These are phyloP conservation scores for Ornithoptera alexandrae DNA, from an alignment of 2,888 invertebrate species.

Conservation along the genomic window DNA sequence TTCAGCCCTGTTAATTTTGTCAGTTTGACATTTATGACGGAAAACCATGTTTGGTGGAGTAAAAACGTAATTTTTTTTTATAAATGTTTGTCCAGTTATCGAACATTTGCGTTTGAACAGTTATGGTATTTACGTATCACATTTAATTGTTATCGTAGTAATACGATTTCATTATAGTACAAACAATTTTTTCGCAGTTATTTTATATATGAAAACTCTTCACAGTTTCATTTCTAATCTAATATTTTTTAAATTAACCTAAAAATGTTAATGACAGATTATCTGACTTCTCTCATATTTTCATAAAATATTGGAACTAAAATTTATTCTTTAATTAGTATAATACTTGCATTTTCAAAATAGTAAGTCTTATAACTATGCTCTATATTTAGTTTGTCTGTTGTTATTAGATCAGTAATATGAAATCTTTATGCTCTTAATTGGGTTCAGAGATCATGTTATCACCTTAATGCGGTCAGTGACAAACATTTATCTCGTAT, in stretches of 20 bases:
- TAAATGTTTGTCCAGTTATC: too few species aligned
- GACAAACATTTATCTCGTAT: slow-evolving; percentile 23
- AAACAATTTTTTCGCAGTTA: slow-evolving; percentile 29
- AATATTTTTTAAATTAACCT: slow-evolving; percentile 8
- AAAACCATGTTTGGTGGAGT: background rate
- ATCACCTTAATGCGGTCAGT: slow-evolving; percentile 24
- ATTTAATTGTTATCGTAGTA: background rate
- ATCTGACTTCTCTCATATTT: background rate
- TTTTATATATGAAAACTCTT: too few species aligned
- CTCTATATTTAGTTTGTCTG: background rate
- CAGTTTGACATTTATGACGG: background rate
- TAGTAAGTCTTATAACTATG: background rate
- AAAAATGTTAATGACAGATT: background rate
- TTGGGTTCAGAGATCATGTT: slow-evolving; percentile 20
- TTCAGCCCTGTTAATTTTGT: too few species aligned
- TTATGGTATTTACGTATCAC: too few species aligned
- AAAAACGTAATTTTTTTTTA: too few species aligned
- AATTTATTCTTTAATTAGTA: background rate
- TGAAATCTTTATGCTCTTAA: slow-evolving; percentile 9
- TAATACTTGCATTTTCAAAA: background rate
- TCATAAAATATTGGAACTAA: background rate
- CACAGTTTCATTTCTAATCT: slow-evolving; percentile 1
- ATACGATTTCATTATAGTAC: background rate
- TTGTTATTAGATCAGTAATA: slow-evolving; percentile 8
- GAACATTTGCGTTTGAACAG: too few species aligned